Base-by-base conservation (phyloP, 2,113 vertebrate species). In the Bubo blakistoni region DNA sequence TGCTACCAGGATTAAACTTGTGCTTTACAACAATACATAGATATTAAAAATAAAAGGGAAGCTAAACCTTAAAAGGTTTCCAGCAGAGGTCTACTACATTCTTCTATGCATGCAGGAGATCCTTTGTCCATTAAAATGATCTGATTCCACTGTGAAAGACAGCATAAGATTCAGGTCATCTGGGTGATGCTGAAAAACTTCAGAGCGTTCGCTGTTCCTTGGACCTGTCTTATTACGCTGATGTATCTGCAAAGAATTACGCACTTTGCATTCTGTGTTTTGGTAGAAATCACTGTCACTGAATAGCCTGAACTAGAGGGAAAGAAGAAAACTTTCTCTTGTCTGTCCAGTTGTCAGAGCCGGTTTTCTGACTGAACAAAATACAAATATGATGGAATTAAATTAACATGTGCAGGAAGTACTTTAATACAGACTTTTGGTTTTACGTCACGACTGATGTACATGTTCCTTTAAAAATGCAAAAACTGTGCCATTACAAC, bases 251-350 rank as follows among this genome's bases (percentile, higher is more conserved):
- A 72, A 65, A 65, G 36, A 51, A 44, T 38, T 32, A 67, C 10
- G 54, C 25, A 32, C 10, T 62, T 42, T 34, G 24, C 0, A 0
- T 73, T 85, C 42, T 58, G 30, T 0, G 2, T 73, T 58, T 52
- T n/a, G n/a, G 7, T 66, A 17, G 12, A 81, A 67, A 61, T 69
- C n/a, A 32, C n/a, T 66, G 47, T 46, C 34, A n/a, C 17, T 32
- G 47, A 69, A 36, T 47, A 76, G 18, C 16, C 42, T 42, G 25
- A 49, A n/a, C 36, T 36, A 61, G 13, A 52, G 13, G 7, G 16
- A 73, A 38, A 59, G 25, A 52, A 66, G 18, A 73, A 72, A n/a
- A 59, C 29, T 62, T 69, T 32, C 34, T 13, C 7, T 62, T 54
- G 11, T 20, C 47, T 49, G 18, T 22, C 21, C 2, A 13, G 14